phyloP scores from a whole-genome alignment of 2,113 vertebrate species.

The Synchiropus splendidus region DNA sequence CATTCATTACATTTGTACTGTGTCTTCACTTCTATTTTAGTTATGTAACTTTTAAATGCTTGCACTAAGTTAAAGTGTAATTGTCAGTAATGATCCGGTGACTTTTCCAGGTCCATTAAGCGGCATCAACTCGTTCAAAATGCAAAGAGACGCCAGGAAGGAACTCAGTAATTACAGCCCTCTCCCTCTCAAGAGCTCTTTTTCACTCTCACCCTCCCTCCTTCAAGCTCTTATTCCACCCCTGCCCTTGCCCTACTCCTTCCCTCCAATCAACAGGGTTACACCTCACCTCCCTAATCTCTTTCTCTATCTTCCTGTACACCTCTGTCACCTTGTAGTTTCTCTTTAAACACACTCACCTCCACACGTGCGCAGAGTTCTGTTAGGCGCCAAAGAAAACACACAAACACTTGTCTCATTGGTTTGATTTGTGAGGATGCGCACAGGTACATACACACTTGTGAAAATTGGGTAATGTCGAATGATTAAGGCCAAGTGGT shows the following conservation, averaged over 20 bases:
- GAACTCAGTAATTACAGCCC: constrained; percentile 35
- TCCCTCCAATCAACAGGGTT: constrained; percentile 40
- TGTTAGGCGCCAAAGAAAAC: not conserved
- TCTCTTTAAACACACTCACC: constrained; percentile 20
- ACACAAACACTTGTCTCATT: not conserved
- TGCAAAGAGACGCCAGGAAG: constrained; percentile 30
- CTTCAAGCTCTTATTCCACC: constrained; percentile 34
- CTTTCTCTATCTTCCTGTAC: constrained; percentile 36
- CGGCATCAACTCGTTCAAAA: constrained; percentile 19
- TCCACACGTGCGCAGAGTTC: constrained; percentile 1
- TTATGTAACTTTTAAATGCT: too few species aligned
- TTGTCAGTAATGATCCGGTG: too few species aligned
- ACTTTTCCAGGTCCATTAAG: too few species aligned
- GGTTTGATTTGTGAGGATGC: constrained; percentile 13
- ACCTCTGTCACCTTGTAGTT: constrained; percentile 11
- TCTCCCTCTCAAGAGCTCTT: constrained; percentile 46
- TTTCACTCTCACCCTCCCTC: constrained; percentile 33
- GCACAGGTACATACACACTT: constrained; percentile 9
- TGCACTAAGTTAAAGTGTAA: too few species aligned
- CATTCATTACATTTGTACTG: too few species aligned
- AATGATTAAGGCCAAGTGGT: constrained; percentile 49
- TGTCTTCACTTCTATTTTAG: too few species aligned
- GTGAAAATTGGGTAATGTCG: constrained; percentile 42
- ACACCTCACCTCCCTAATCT: constrained; percentile 45
- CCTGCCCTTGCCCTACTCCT: constrained; percentile 30